Evolutionary conservation across 2,888 invertebrate genomes (phyloP), one percentile per base, ranked within the genome.

Genomic region (Andrena fulva): DNA sequence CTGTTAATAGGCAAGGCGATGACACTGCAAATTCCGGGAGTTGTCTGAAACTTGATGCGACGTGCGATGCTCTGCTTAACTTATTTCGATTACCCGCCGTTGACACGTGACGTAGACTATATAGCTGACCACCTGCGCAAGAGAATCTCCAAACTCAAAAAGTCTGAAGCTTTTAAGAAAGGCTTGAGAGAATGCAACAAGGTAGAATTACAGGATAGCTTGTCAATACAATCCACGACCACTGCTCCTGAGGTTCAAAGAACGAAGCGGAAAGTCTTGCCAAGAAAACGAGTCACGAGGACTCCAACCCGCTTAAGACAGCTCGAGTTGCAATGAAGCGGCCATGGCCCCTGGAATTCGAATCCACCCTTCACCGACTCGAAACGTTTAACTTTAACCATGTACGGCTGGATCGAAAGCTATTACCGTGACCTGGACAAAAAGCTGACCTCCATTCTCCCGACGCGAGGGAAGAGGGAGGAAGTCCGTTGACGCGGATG

Each of bases 311-410:
- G 77, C 80, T 72, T 66, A 80, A 75, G 71, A 67, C 48, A 42
- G 27, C 50, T 60, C 69, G 67, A 56, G 73, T 70, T 48, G 42
- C 50, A 24, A 64, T 77, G 62, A 59, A 50, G n/a, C 64, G 62
- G 42, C 48, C 68, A 48, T 63, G 56, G 54, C 54, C 63, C 62
- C 31, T 12, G 71, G 80, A 80, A 85, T 86, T 84, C 84, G 85
- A 86, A 87, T 88, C 85, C 87, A 84, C 82, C 82, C 85, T 86
- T 84, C 84, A 76, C 77, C 77, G 86, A 74, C 64, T 78, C 77
- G 82, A 74, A 80, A 82, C 85, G 84, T 85, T 89, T 86, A 88
- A 86, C 86, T 89, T 88, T 69, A 82, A 87, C 84, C 84, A 73
- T 74, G 80, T 77, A 62, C 78, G 80, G 77, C 68, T 70, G 77